Evolutionary conservation across 2,113 vertebrate genomes (phyloP).

Genomic region (Tupaia chinensis): DNA sequence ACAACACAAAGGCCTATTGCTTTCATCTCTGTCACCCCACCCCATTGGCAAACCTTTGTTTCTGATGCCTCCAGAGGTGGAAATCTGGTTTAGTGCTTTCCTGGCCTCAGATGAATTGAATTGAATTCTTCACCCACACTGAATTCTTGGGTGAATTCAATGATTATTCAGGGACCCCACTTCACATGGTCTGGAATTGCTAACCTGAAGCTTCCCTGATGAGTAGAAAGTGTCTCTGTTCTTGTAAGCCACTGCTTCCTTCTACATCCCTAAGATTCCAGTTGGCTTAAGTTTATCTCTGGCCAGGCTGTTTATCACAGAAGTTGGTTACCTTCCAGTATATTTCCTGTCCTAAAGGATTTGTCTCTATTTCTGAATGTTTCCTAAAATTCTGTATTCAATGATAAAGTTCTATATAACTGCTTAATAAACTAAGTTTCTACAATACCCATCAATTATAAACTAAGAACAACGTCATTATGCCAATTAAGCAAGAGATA

Average conservation of each 20-base stretch:
- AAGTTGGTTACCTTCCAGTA: background rate
- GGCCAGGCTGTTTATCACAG: background rate
- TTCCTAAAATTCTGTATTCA: background rate
- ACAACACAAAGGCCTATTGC: background rate
- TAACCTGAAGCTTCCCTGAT: background rate
- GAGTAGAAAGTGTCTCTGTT: background rate
- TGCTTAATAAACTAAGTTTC: background rate
- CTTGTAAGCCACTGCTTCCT: background rate
- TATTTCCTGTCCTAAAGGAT: background rate
- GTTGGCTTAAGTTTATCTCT: background rate
- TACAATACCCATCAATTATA: background rate
- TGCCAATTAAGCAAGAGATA: background rate
- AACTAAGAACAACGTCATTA: background rate
- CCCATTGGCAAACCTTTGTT: background rate
- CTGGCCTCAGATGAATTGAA: too few species aligned
- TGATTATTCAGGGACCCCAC: background rate
- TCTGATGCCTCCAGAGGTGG: background rate
- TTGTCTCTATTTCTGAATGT: background rate
- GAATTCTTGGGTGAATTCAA: background rate
- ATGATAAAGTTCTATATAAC: background rate
- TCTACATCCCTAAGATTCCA: background rate
- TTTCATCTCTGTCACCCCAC: background rate
- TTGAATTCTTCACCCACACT: too few species aligned
- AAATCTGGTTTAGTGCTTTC: background rate
- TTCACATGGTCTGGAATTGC: fast-evolving